Base-by-base conservation (phyloP, 1,140 invertebrate species). In the Capitella teleta region DNA sequence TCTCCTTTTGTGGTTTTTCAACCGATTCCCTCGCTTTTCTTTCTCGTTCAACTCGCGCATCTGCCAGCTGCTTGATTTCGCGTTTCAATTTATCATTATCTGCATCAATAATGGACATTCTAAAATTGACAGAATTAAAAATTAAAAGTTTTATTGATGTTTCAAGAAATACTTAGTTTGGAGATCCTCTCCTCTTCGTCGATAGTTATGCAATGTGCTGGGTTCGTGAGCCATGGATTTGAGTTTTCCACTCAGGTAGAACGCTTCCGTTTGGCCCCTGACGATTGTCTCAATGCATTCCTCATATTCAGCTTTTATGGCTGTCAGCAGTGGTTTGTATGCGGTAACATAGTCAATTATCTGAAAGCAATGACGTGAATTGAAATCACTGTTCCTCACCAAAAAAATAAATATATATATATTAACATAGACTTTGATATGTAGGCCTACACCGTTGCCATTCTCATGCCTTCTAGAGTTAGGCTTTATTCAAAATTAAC, bases 231-330 rank as follows among this genome's bases (percentile, higher is more conserved):
- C 61, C 63, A 69, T 65, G n/a, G 66, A 59, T 45, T 63, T 66
- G 3, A 71, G 48, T 60, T 68, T 67, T 1, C 58, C 64, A 57
- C 62, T 58, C 28, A 71, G 45, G 54, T 62, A 67, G 18, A 52
- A 54, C 23, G 62, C 62, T 47, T 68, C 63, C 43, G 57, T 54
- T 38, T 69, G 60, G 2, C 60, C 66, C 40, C 57, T 61, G 34
- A 57, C 56, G 28, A 71, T 69, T 10, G 61, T 57, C 16, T 66
- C 66, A 51, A 72, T 70, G 10, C 61, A 64, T 37, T 62, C 62
- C 53, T 72, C 70, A 62, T 72, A 72, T 49, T 69, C 67, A 44
- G 62, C 65, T 47, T 70, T 68, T 23, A 72, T 66, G 1, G 51
- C 37, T 16, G 61, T 67, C 16, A 72, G 53, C 12, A 72, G 32